phyloP scores from a whole-genome alignment of 2,888 invertebrate genomes.

The Rugalucina vietnamica region DNA sequence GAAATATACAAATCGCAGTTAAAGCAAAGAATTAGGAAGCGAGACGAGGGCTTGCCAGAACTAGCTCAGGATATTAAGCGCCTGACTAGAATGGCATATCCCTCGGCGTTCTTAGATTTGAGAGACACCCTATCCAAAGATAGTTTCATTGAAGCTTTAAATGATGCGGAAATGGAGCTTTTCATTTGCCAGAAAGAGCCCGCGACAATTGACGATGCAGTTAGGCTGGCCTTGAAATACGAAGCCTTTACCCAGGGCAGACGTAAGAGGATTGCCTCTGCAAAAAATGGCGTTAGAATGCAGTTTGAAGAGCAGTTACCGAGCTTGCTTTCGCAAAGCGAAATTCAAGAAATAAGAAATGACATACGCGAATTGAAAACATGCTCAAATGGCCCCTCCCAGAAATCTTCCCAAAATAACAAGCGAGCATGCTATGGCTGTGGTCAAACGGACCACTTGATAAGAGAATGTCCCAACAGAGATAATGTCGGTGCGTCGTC shows the following conservation, averaged over 20 bases:
- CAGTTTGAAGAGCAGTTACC: not conserved
- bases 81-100: constrained; percentile 1
- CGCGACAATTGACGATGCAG: not conserved
- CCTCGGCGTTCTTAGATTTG: not conserved
- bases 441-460: not conserved
- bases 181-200: constrained; percentile 10
- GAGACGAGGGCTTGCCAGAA: not conserved
- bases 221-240: not conserved
- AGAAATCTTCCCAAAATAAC: not conserved
- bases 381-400: not conserved
- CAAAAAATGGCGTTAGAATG: not conserved
- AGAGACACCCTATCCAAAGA: not conserved
- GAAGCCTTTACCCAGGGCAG: not conserved
- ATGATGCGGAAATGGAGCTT: not conserved
- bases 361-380: not conserved
- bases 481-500: no score
- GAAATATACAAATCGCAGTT: not conserved
- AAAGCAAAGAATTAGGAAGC: not conserved
- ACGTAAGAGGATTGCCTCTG: not conserved
- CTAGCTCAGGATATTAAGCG: constrained; percentile 1
- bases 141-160: not conserved
- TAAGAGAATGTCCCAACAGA: not conserved
- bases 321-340: not conserved
- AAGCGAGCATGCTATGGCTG: not conserved
- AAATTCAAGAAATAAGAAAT: not conserved